Conservation (phyloP, 2,113 vertebrate genomes). For the Taurulus bubalis region DNA sequence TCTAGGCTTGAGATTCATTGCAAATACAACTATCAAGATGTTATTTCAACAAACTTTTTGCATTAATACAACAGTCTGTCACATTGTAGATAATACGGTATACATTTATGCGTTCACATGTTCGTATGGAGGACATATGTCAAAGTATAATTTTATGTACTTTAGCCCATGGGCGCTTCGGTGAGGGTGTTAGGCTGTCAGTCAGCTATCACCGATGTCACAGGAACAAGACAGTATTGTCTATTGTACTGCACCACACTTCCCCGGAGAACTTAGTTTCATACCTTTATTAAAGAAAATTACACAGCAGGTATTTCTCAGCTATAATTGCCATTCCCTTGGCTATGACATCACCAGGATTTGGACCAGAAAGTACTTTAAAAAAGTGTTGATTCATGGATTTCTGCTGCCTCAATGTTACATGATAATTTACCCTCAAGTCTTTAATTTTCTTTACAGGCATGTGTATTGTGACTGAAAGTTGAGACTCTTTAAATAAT, state of each 20-base stretch:
- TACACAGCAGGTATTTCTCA: constrained; percentile 49
- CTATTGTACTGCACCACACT: neutral
- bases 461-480: constrained; percentile 49
- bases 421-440: constrained; percentile 41
- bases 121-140: constrained; percentile 28
- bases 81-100: neutral
- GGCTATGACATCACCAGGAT: constrained; percentile 9
- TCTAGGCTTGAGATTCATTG: neutral
- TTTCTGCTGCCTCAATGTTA: constrained; percentile 24
- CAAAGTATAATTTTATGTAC: constrained; percentile 50
- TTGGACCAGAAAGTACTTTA: constrained; percentile 21
- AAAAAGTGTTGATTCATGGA: constrained; percentile 46
- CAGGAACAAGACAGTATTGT: constrained; percentile 32
- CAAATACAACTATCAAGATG: neutral
- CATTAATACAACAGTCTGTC: neutral
- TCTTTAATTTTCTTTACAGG: constrained; percentile 23
- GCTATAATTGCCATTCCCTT: constrained; percentile 15
- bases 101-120: constrained; percentile 2
- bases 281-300: constrained; percentile 24
- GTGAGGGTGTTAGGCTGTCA: constrained; percentile 11
- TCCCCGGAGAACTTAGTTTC: constrained; percentile 32
- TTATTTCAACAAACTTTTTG: neutral
- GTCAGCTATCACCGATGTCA: constrained; percentile 27
- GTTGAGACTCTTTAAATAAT: constrained; percentile 53
- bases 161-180: constrained; percentile 21